Conservation (phyloP, 1,140 invertebrate species). For the Alviniconcha marisindica region DNA sequence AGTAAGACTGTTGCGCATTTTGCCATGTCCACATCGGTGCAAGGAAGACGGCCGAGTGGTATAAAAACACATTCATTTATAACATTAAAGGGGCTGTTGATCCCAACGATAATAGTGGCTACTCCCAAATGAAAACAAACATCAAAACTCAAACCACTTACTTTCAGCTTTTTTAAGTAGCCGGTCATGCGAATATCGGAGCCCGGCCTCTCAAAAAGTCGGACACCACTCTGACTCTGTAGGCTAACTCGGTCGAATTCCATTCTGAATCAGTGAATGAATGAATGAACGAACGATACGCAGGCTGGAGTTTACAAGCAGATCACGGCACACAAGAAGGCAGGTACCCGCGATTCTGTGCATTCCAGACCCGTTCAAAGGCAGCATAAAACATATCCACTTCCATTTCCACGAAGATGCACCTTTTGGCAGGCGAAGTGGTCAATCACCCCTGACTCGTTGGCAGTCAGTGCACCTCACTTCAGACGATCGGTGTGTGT, state of each 20-base stretch:
- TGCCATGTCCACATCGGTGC: too few species aligned
- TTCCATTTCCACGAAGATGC: not conserved
- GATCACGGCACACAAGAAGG: not conserved
- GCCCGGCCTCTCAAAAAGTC: constrained; percentile 56
- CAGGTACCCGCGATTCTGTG: not conserved
- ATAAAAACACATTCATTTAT: too few species aligned
- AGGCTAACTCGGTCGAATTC: constrained; percentile 4
- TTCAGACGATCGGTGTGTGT: too few species aligned
- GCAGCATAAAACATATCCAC: not conserved
- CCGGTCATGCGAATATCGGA: constrained; percentile 71
- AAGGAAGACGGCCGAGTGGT: too few species aligned
- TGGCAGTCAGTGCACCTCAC: too few species aligned
- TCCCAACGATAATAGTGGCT: too few species aligned
- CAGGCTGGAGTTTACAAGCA: not conserved
- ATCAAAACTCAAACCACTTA: constrained; percentile 38
- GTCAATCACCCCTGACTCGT: too few species aligned
- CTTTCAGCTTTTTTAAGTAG: constrained; percentile 72
- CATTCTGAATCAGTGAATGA: not conserved
- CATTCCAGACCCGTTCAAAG: not conserved
- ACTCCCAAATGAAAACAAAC: too few species aligned
- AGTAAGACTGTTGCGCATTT: too few species aligned
- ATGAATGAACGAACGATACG: not conserved
- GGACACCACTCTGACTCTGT: constrained; percentile 33
- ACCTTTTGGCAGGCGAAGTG: too few species aligned
- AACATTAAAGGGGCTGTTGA: too few species aligned